These are phyloP conservation scores for Psephotus haematonotus DNA, from an alignment of 2,113 vertebrate genomes.

Conservation along the genomic window DNA sequence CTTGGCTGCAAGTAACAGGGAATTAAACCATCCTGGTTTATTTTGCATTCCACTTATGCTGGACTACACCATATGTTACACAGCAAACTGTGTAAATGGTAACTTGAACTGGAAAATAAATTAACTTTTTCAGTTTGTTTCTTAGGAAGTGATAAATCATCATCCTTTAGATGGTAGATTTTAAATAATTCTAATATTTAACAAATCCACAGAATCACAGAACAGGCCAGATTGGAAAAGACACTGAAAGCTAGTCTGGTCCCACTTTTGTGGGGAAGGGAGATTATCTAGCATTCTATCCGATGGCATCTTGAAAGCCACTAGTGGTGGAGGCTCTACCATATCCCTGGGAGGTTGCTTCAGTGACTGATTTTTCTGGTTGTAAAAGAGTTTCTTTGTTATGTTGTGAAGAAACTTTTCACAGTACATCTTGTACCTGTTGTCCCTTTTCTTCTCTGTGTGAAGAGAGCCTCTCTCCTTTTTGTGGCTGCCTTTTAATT, in stretches of 20 bases:
- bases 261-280: neutral
- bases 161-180: neutral
- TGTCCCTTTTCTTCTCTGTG: neutral
- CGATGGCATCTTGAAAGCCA: neutral
- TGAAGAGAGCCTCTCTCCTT: neutral
- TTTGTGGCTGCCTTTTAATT: neutral
- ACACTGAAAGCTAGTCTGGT: neutral
- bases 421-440: neutral
- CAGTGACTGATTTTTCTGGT: neutral
- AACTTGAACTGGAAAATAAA: neutral
- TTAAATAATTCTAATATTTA: neutral
- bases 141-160: neutral
- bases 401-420: neutral
- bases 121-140: neutral
- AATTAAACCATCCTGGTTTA: neutral
- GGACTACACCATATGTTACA: neutral
- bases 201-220: neutral
- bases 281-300: neutral
- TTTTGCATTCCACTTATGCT: neutral
- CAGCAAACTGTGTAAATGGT: neutral
- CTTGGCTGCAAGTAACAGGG: neutral
- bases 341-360: neutral
- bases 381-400: neutral
- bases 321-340: too few relatives aligned
- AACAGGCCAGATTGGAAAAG: neutral